Base-by-base conservation (phyloP, 2,797 vertebrate species). In the Selene dorsalis region DNA sequence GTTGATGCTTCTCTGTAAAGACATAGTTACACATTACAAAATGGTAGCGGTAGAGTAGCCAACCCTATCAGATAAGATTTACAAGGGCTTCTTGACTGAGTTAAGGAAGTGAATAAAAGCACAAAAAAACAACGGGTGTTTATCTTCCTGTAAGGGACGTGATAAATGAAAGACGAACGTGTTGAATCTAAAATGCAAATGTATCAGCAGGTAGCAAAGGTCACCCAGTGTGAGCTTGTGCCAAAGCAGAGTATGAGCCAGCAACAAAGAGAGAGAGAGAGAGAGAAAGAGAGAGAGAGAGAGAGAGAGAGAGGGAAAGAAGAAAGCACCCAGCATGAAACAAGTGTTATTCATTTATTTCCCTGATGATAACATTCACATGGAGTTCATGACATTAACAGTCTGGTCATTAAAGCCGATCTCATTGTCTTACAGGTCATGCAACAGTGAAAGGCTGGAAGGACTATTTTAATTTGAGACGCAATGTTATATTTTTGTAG, bases 1-100 rank as follows among this genome's bases (percentile, higher is more conserved):
- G 69, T 59, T 45, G 30, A 4, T 4, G 28, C 10, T 41, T n/a
- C 6, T 24, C 17, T 11, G 7, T 41, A 1, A 65, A 64, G 22
- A 39, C 53, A 30, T 62, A 28, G 43, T 73, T 61, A 80, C 80
- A 64, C 63, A 76, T 74, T 73, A 57, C 17, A 77, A n/a, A 13
- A 56, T 9, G 39, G 3, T 41, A 16, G 16, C 14, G 18, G 61
- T 17, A 43, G 16, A 35, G 24, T 2, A 47, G 41, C 20, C 50
- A 35, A 6, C 24, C 58, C 65, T 57, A 43, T 16, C 8, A 55
- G 47, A 4, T 26, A 17, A 14, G 16, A 48, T 57, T 68, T 12
- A 68, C 4, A 35, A 16, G 32, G 32, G 26, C 41, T 59, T 58
- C 22, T 48, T 66, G 28, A 63, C 20, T 17, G 20, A 66, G 22